Base-by-base conservation (phyloP, 2,888 invertebrate genomes). In the Campoplex capitator region DNA sequence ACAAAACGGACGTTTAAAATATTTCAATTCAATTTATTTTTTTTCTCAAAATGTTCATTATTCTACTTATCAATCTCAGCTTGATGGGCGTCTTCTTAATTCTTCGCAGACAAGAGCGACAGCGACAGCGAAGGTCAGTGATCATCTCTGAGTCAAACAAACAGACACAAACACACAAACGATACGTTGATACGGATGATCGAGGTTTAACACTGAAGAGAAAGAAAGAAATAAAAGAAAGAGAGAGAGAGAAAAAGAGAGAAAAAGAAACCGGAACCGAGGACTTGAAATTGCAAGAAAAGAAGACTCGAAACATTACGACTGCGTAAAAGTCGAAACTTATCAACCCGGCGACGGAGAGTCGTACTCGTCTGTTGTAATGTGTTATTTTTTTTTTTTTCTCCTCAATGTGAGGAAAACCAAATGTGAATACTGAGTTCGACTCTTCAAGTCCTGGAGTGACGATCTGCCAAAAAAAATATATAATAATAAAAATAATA, bases 101-200 rank as follows among this genome's bases (percentile, higher is more conserved):
- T 89, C 83, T 85, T 89, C 96, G 96, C 96, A 98, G 98, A 98
- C 96, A 98, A 98, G 96, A 98, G 98, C 96, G 98, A 98, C 96
- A 98, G 97, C 96, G 98, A 98, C 96, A 98, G 98, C 95, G 98
- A 98, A 96, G 98, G 98, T 95, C 98, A 98, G 96, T 98, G 97
- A 96, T 87, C 80, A 56, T 79, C 62, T 35, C 56, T 23, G 80
- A 74, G 68, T 85, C 86, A 62, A 16, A 62, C 32, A 62, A 32
- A 32, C 62, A 62, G 28, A 32, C 32, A 32, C 32, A 62, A 32
- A 32, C 32, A 16, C 32, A 32, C 28, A 1, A 1, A 62, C 28
- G 58, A 32, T 13, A 80, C 86, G 75, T 32, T 78, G 78, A 48
- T 83, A 48, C 16, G 77, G 71, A 76, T 85, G 45, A 75, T 71